These are phyloP conservation scores for Lasioglossum lativentre DNA, from an alignment of 2,888 invertebrate genomes.

Conservation along the genomic window DNA sequence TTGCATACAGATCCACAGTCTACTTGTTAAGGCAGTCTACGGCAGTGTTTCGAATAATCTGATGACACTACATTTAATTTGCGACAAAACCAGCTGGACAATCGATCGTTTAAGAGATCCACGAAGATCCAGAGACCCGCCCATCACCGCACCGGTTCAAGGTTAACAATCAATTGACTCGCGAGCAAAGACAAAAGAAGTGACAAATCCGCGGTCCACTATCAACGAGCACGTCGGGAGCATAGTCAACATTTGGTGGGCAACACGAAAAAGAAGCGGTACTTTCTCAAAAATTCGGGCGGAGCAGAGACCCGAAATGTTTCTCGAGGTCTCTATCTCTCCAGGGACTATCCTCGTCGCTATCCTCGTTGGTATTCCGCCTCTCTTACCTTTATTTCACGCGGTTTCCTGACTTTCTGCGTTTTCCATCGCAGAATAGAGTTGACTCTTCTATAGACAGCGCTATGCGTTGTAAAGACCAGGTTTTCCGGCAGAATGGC, in stretches of 20 bases:
- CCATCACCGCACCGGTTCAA: background rate
- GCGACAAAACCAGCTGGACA: background rate
- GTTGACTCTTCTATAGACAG: constrained; percentile 48
- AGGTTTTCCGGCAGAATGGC: constrained; percentile 36
- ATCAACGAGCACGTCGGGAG: background rate
- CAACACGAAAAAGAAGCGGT: constrained; percentile 27
- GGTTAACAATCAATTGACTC: background rate
- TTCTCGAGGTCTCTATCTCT: constrained; percentile 34
- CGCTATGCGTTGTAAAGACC: constrained; percentile 62
- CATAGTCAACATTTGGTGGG: background rate
- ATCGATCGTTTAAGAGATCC: constrained; percentile 5
- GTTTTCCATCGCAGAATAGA: constrained; percentile 37
- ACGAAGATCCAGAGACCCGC: constrained; percentile 5
- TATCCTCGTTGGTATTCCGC: constrained; percentile 54
- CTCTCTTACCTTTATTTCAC: constrained; percentile 43
- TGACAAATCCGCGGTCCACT: constrained; percentile 5
- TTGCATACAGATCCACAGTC: background rate
- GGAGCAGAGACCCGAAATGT: constrained; percentile 22
- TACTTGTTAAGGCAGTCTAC: background rate
- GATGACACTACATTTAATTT: background rate
- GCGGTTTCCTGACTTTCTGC: constrained; percentile 36
- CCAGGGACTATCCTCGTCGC: constrained; percentile 19
- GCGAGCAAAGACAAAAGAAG: constrained; percentile 6
- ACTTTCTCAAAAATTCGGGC: constrained; percentile 10
- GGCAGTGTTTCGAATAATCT: background rate